Percentiles rank a stretch among this genome's conserved stretches.
Evolutionary conservation across 2,113 vertebrate species (phyloP).

Genomic region (Pseudopodoces humilis): DNA sequence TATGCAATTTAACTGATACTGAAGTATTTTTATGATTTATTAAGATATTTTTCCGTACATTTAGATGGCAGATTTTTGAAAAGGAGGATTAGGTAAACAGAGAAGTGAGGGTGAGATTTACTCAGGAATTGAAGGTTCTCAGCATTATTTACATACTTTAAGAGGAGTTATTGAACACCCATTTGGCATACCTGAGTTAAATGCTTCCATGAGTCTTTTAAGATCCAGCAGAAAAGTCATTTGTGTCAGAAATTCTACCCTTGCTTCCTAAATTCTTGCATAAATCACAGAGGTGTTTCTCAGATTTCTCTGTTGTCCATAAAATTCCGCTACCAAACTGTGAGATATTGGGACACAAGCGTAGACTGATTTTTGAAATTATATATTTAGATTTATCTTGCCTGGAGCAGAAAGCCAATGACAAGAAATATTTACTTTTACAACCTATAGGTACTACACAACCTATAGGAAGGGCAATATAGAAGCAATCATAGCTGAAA

Average conservation of each 20-base stretch:
- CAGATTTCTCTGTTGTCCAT: neutral
- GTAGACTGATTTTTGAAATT: neutral
- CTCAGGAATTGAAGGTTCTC: neutral
- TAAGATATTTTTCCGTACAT: neutral
- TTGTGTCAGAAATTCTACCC: neutral
- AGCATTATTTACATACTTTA: neutral
- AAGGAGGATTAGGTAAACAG: neutral
- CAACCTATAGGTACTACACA: neutral
- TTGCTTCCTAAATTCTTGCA: neutral
- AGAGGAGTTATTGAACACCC: neutral
- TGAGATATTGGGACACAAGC: neutral
- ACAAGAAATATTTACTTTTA: neutral
- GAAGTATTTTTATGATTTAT: neutral
- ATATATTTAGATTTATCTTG: neutral
- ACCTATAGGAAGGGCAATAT: neutral
- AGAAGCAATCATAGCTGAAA: neutral
- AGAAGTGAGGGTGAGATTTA: neutral
- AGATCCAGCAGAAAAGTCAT: neutral
- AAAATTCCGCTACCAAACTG: neutral
- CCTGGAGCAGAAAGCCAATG: neutral
- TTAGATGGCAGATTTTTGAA: neutral
- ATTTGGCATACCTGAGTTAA: neutral
- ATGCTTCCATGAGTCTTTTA: neutral
- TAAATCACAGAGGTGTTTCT: neutral
- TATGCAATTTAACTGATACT: neutral